Conservation (phyloP, 2,113 vertebrate genomes). For the Paramormyrops kingsleyae region DNA sequence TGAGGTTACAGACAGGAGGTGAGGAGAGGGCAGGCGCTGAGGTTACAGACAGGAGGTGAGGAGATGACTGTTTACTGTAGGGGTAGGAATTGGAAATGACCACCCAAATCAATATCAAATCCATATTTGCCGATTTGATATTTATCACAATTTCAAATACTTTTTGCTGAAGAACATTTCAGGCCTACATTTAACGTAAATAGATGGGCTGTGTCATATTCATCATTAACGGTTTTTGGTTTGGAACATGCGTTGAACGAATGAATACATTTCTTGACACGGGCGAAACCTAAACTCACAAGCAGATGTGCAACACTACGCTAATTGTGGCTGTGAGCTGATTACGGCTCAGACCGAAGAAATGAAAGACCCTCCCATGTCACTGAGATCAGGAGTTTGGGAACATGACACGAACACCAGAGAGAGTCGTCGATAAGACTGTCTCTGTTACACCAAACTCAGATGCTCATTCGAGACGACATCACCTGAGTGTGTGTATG, state of each 20-base stretch:
- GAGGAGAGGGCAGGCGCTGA: not conserved
- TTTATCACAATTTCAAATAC: not conserved
- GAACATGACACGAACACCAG: not conserved
- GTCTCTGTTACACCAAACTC: not conserved
- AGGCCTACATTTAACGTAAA: not conserved
- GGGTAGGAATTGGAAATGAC: not conserved
- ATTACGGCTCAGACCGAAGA: not conserved
- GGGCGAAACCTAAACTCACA: not conserved
- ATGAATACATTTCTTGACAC: not conserved
- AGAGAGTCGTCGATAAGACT: not conserved
- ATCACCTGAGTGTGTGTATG: not conserved
- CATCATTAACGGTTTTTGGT: not conserved
- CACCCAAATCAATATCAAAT: not conserved
- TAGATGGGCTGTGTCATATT: not conserved
- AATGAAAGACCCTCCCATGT: not conserved
- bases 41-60: no score
- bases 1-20: not conserved
- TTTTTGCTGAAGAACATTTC: not conserved
- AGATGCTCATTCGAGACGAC: not conserved
- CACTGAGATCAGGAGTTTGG: not conserved
- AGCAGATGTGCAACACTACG: not conserved
- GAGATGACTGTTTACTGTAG: not conserved
- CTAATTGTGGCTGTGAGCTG: not conserved
- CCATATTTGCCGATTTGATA: not conserved
- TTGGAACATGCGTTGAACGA: not conserved